phyloP scores from a whole-genome alignment of 2,797 vertebrate species.

The Anguilla anguilla region DNA sequence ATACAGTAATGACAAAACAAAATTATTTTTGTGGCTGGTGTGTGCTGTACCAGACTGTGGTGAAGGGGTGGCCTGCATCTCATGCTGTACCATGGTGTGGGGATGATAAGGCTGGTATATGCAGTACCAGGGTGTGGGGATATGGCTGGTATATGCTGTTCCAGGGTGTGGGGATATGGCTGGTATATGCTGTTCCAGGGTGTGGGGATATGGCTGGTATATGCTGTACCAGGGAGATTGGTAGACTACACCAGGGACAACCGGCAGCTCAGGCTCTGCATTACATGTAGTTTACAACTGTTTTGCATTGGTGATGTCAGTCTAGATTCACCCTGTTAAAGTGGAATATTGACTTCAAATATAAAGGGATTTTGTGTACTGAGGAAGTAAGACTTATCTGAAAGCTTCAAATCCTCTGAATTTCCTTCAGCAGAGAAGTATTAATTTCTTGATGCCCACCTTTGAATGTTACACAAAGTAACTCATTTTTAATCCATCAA shows the following conservation, averaged over 20 bases:
- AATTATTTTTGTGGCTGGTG: too few species aligned
- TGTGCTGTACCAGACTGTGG: too few species aligned
- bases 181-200: not conserved
- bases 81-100: too few species aligned
- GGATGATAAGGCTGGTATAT: too few species aligned
- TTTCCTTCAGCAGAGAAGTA: not conserved
- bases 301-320: not conserved
- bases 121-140: not conserved
- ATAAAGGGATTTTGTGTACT: conserved; percentile 1
- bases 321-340: not conserved
- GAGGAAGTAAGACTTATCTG: not conserved
- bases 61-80: too few species aligned
- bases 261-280: not conserved
- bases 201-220: too few species aligned
- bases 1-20: too few species aligned
- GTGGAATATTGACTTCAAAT: conserved; percentile 5
- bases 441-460: not conserved
- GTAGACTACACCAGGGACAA: not conserved
- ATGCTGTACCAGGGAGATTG: not conserved
- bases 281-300: not conserved
- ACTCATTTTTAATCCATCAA: not conserved
- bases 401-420: not conserved
- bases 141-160: not conserved
- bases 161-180: not conserved
- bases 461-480: not conserved